Conservation (phyloP, 1,140 invertebrate genomes). For the Cylas formicarius region DNA sequence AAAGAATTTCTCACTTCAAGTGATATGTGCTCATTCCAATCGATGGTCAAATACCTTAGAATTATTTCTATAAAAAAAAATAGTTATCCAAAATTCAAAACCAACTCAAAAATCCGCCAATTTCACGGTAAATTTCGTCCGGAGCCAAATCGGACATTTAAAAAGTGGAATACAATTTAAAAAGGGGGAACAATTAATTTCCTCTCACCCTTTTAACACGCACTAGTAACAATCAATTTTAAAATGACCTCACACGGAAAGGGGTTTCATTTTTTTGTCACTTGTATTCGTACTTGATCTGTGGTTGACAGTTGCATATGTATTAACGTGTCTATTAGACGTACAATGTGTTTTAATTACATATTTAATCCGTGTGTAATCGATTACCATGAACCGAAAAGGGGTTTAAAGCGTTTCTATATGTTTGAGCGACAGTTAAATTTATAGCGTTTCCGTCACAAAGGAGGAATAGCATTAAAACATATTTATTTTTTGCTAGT, state of each 20-base stretch:
- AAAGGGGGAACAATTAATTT: no score
- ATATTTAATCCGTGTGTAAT: conserved; percentile 18
- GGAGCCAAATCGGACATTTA: no score
- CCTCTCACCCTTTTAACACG: conserved; percentile 17
- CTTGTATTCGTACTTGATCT: conserved; percentile 16
- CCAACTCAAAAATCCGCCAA: no score
- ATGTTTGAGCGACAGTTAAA: background rate
- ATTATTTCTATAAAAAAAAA: conserved; percentile 2
- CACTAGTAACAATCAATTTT: conserved; percentile 17
- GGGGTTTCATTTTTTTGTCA: conserved; percentile 19
- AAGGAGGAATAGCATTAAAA: no score
- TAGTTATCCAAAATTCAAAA: background rate
- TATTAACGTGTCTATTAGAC: conserved; percentile 20
- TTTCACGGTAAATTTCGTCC: no score
- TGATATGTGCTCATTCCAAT: background rate
- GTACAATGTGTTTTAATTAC: conserved; percentile 25
- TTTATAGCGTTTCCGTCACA: no score
- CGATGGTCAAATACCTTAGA: background rate
- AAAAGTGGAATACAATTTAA: no score
- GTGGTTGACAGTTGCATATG: conserved; percentile 22
- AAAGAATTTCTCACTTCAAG: no score
- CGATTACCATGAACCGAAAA: conserved; percentile 8
- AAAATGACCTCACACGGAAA: conserved; percentile 10
- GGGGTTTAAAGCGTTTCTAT: background rate
- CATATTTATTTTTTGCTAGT: no score